phyloP scores from a whole-genome alignment of 2,113 vertebrate genomes.

The Echinops telfairi region DNA sequence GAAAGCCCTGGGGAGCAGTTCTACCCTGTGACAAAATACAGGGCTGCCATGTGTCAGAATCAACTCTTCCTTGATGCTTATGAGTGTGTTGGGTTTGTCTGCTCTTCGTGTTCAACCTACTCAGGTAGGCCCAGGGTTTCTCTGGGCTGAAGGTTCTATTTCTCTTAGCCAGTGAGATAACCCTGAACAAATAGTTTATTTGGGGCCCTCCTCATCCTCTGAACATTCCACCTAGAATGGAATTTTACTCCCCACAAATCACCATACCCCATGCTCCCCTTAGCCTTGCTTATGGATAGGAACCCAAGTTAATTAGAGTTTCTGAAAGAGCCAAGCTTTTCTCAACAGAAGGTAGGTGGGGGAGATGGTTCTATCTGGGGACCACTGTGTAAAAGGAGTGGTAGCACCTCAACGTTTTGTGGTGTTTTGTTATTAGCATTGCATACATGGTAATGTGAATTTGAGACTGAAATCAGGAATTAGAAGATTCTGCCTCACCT shows the following conservation, averaged over 20 bases:
- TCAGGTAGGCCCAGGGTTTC: background rate
- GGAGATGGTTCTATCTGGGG: slow-evolving; percentile 51
- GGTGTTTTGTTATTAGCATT: slow-evolving; percentile 43
- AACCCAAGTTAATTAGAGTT: background rate
- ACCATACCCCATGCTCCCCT: background rate
- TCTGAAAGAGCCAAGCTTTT: slow-evolving; percentile 32
- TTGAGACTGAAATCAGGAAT: background rate
- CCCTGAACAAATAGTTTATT: background rate
- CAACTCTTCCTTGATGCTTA: background rate
- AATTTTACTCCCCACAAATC: background rate
- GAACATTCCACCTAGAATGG: background rate
- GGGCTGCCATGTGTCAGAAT: background rate
- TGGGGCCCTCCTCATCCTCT: background rate
- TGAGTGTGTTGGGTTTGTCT: background rate
- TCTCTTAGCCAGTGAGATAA: background rate
- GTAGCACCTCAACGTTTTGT: background rate
- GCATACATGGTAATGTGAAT: background rate
- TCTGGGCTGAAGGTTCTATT: background rate
- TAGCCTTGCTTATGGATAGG: background rate
- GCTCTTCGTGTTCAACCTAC: background rate
- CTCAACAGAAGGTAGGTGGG: slow-evolving; percentile 51
- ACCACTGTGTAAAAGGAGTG: slow-evolving; percentile 46
- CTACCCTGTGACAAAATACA: background rate
- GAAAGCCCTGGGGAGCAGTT: background rate
- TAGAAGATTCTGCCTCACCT: background rate